Evolutionary conservation across 2,888 invertebrate genomes (phyloP).

Genomic region (Gibbula magus): DNA sequence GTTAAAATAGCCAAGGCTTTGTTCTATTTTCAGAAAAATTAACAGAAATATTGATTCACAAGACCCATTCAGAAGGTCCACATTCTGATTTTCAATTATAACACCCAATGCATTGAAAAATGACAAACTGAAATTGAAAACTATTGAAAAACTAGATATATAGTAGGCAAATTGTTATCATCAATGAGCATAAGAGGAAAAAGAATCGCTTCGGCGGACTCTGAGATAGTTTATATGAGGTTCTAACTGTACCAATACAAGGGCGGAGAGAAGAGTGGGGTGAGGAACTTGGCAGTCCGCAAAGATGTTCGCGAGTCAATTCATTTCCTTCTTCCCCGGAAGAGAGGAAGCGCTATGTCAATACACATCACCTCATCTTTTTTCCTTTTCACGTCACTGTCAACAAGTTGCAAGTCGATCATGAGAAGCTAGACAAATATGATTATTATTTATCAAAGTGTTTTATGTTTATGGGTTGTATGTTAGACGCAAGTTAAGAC

Average conservation of each 20-base stretch:
- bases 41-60: too few species aligned
- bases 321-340: not conserved
- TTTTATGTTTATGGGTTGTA: not conserved
- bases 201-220: not conserved
- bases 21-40: too few species aligned
- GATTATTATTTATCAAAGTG: not conserved
- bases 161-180: not conserved
- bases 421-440: not conserved
- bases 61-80: too few species aligned
- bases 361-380: not conserved
- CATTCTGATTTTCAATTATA: too few species aligned
- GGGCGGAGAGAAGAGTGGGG: not conserved
- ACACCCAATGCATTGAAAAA: too few species aligned
- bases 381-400: not conserved
- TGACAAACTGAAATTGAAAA: too few species aligned
- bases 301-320: not conserved
- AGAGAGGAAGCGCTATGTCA: not conserved
- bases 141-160: too few species aligned
- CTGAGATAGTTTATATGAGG: too few species aligned
- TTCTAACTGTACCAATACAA: not conserved
- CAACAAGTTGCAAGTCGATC: not conserved
- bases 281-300: not conserved
- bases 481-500: too few species aligned
- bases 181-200: not conserved
- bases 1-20: too few species aligned